phyloP scores from a whole-genome alignment of 2,888 invertebrate species.

The Nephrotoma appendiculata region DNA sequence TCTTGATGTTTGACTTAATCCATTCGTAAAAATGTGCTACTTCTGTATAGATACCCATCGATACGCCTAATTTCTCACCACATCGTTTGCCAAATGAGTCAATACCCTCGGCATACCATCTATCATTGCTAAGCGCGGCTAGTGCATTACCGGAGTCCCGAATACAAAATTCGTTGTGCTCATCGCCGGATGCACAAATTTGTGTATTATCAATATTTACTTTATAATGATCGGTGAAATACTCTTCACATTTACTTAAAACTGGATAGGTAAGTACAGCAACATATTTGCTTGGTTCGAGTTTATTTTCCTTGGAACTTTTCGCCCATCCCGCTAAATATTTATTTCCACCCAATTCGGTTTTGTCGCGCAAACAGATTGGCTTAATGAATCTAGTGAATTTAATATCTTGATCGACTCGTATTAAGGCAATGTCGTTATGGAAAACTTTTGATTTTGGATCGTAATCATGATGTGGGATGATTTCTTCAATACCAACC shows the following conservation, averaged over 20 bases:
- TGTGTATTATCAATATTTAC: not conserved
- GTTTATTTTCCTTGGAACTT: not conserved
- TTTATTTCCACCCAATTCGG: conserved; percentile 27
- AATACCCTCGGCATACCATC: not conserved
- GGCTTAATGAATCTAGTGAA: conserved; percentile 42
- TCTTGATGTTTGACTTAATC: not conserved
- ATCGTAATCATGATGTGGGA: conserved; percentile 48
- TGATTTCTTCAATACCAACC: conserved; percentile 43
- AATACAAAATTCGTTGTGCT: not conserved
- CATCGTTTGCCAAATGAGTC: not conserved
- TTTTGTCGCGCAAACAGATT: conserved; percentile 39
- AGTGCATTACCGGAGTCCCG: not conserved
- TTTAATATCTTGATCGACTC: conserved; percentile 38
- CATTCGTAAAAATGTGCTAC: not conserved
- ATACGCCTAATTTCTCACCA: not conserved
- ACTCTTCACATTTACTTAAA: not conserved
- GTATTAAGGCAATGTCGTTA: conserved; percentile 57
- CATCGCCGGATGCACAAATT: not conserved
- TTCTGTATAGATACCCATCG: not conserved
- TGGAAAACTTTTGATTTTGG: conserved; percentile 40
- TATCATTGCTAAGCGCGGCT: not conserved
- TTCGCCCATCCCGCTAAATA: conserved; percentile 44
- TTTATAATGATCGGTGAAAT: not conserved
- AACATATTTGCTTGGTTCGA: not conserved
- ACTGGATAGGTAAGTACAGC: not conserved